phyloP scores from a whole-genome alignment of 2,888 invertebrate genomes.

The Lissocephala sabroskyi region DNA sequence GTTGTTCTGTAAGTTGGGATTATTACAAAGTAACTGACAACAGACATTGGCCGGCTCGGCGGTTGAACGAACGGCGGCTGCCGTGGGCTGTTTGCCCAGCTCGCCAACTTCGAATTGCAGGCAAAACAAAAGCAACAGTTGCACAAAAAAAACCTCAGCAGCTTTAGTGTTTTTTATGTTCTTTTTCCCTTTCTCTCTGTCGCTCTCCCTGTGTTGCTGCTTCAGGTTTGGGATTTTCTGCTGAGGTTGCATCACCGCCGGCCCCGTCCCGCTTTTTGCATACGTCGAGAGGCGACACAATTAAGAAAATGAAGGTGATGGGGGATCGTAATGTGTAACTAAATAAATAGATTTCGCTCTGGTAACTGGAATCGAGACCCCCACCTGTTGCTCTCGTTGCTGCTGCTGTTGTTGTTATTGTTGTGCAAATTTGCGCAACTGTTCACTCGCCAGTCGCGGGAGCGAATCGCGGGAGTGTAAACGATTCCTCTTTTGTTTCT shows the following conservation, averaged over 20 bases:
- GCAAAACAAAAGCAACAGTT: neutral
- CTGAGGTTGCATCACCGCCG: slow-evolving; percentile 46
- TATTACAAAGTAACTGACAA: slow-evolving; percentile 45
- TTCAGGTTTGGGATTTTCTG: slow-evolving; percentile 28
- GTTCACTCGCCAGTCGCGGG: slow-evolving; percentile 22
- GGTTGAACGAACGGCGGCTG: slow-evolving; percentile 17
- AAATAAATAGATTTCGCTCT: slow-evolving; percentile 46
- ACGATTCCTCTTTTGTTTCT: too few species aligned
- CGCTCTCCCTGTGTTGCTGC: too few species aligned
- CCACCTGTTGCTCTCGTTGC: slow-evolving; percentile 45
- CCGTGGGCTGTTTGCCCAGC: slow-evolving; percentile 4
- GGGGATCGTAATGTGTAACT: slow-evolving; percentile 44
- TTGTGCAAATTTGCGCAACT: slow-evolving; percentile 53
- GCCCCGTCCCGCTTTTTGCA: neutral
- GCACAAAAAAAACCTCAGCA: neutral
- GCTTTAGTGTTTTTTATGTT: neutral
- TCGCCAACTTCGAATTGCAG: slow-evolving; percentile 1
- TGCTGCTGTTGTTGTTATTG: neutral
- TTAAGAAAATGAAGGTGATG: slow-evolving; percentile 20
- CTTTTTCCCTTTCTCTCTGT: neutral
- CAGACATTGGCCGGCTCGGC: slow-evolving; percentile 34
- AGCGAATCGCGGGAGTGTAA: too few species aligned
- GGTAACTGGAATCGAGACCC: slow-evolving; percentile 26
- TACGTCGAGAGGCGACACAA: slow-evolving; percentile 12
- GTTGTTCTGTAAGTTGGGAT: slow-evolving; percentile 42